Percentiles rank a stretch among this genome's conserved stretches.
phyloP scores from a whole-genome alignment of 2,113 vertebrate species.

The Rhodinocichla rosea region DNA sequence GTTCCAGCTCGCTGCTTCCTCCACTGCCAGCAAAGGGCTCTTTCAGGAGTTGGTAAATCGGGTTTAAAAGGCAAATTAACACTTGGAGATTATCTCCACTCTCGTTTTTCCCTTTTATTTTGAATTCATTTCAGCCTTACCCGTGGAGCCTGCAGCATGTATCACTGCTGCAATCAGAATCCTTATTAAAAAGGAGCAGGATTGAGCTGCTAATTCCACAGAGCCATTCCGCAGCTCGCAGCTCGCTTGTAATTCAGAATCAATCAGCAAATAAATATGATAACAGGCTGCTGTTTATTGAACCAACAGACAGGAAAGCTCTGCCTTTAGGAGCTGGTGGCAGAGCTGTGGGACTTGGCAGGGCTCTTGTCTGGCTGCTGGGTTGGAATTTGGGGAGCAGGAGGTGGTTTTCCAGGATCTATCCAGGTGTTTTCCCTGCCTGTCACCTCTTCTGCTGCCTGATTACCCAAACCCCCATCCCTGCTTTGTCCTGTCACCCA shows the following conservation, averaged over 20 bases:
- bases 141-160: not conserved
- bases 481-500: not conserved
- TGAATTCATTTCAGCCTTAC: not conserved
- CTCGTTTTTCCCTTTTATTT: not conserved
- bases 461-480: not conserved
- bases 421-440: not conserved
- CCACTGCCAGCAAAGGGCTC: not conserved
- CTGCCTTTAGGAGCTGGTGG: not conserved
- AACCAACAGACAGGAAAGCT: not conserved
- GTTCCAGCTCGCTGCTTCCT: not conserved
- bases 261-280: conserved; percentile 20
- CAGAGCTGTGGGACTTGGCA: not conserved
- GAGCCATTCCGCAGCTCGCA: not conserved
- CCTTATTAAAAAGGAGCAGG: not conserved
- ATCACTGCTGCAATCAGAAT: not conserved
- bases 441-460: not conserved
- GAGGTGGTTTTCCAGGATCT: not conserved
- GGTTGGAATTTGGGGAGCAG: not conserved
- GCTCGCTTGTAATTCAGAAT: not conserved
- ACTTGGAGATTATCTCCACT: not conserved
- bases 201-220: conserved; percentile 14
- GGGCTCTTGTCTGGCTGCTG: not conserved
- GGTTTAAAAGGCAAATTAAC: not conserved
- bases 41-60: not conserved
- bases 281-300: not conserved